A percentile compares a stretch with the other conserved stretches of the same genome.
These are phyloP conservation scores for Indri indri DNA, from an alignment of 2,113 vertebrate species.

Conservation along the genomic window DNA sequence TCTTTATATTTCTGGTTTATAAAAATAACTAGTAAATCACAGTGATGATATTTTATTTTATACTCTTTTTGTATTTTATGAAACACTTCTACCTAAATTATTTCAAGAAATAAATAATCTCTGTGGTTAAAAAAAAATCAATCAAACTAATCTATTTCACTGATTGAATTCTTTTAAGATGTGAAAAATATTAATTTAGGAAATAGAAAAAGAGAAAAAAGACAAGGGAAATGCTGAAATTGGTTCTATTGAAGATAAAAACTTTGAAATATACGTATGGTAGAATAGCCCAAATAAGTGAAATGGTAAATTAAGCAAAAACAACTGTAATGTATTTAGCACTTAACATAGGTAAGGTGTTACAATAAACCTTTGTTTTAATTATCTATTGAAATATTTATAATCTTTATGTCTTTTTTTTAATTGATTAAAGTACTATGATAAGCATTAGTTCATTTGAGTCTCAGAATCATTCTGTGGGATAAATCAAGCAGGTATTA, in stretches of 20 bases:
- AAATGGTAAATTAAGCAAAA: background rate
- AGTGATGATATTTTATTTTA: background rate
- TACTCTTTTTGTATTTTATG: background rate
- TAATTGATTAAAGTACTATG: background rate
- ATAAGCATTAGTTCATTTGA: background rate
- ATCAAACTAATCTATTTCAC: background rate
- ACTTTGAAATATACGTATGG: background rate
- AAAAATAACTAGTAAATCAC: background rate
- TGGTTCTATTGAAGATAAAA: background rate
- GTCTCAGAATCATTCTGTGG: background rate
- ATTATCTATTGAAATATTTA: background rate
- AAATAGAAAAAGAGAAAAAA: background rate
- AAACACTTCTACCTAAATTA: background rate
- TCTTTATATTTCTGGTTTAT: background rate
- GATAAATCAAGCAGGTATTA: background rate
- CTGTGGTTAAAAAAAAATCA: background rate
- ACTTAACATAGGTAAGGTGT: background rate
- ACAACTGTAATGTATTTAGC: background rate
- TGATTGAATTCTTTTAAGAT: background rate
- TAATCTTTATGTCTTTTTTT: background rate
- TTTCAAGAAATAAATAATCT: background rate
- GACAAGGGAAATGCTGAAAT: background rate
- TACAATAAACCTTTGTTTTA: background rate
- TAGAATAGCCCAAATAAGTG: background rate
- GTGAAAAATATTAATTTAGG: background rate